phyloP scores from a whole-genome alignment of 2,797 vertebrate genomes.

The Pangasius sanitwongsei region DNA sequence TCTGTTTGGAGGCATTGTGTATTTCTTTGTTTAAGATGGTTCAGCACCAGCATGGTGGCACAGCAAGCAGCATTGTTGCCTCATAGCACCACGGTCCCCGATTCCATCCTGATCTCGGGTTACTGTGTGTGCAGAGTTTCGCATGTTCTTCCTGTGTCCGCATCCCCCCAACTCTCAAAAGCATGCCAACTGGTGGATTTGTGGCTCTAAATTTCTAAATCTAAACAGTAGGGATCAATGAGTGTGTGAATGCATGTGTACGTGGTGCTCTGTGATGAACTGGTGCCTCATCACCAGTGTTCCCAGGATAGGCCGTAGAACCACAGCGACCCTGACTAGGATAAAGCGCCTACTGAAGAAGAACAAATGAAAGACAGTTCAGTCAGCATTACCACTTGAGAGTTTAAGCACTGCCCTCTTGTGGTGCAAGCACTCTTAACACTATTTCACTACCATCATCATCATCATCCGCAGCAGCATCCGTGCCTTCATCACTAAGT shows the following conservation, averaged over 20 bases:
- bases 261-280: background rate
- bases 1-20: background rate
- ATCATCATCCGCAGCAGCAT: constrained; percentile 34
- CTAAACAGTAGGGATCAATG: background rate
- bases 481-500: constrained; percentile 24
- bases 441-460: constrained; percentile 21
- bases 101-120: background rate
- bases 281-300: background rate
- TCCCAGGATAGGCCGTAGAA: background rate
- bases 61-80: background rate
- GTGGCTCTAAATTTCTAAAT: no score
- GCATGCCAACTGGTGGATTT: background rate
- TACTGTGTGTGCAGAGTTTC: background rate
- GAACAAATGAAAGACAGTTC: background rate
- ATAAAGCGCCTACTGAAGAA: background rate
- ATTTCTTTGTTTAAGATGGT: background rate
- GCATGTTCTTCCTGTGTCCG: background rate
- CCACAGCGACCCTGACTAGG: background rate
- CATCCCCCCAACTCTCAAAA: background rate
- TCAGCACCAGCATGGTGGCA: background rate
- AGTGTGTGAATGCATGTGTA: no score
- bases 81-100: background rate
- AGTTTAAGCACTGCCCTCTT: constrained; percentile 70
- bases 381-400: background rate
- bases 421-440: constrained; percentile 62